Evolutionary conservation across 2,797 vertebrate genomes (phyloP).

Genomic region (Oreortyx pictus): DNA sequence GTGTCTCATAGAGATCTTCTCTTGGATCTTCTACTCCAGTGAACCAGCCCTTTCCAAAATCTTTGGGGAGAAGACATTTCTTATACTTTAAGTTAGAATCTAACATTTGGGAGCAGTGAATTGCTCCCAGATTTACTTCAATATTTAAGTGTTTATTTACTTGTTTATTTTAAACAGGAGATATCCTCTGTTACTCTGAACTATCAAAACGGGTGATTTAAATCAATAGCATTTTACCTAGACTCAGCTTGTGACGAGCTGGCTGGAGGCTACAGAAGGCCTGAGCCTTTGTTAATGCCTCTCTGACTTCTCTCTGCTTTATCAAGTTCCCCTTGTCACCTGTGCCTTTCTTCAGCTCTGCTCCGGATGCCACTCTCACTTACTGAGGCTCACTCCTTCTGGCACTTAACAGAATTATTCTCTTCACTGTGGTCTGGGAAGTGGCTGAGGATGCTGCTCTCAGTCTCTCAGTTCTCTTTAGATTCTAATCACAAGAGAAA

Average conservation of each 20-base stretch:
- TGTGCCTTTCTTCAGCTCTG: background rate
- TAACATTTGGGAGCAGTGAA: background rate
- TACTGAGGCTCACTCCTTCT: background rate
- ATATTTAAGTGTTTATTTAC: background rate
- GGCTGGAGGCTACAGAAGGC: background rate
- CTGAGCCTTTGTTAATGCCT: background rate
- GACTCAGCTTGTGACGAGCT: background rate
- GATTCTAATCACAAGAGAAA: background rate
- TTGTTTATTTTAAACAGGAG: background rate
- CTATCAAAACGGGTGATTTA: background rate
- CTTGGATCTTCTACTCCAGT: background rate
- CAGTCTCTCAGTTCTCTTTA: background rate
- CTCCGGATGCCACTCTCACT: accelerated
- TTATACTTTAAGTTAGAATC: background rate
- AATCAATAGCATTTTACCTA: background rate
- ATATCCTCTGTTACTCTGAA: background rate
- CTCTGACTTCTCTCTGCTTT: background rate
- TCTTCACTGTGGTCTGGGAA: background rate
- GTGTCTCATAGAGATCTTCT: background rate
- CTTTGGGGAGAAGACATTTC: background rate
- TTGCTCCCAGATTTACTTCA: background rate
- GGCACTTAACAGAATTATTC: background rate
- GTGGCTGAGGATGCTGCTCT: background rate
- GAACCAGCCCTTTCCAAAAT: background rate
- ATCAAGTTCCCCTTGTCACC: background rate